These are phyloP conservation scores for Pantherophis vulpinus DNA, from an alignment of 2,797 vertebrate genomes.

Conservation along the genomic window DNA sequence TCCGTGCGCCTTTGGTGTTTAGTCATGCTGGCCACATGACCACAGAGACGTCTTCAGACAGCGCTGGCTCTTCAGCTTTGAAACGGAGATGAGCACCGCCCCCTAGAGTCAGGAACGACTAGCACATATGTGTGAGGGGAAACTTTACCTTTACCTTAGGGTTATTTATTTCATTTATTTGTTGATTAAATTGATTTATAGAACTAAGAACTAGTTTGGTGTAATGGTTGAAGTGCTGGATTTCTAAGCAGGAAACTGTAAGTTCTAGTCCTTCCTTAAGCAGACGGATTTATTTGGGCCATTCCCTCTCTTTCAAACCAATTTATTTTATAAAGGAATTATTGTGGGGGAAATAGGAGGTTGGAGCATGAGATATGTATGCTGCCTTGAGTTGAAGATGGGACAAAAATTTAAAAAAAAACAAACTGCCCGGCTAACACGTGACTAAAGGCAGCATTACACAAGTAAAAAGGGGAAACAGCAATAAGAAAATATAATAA, in stretches of 20 bases:
- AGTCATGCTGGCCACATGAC: too few species aligned
- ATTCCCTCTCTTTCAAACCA: background rate
- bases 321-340: background rate
- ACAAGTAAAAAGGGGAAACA: background rate
- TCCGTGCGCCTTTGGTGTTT: too few species aligned
- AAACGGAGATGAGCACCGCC: too few species aligned
- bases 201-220: background rate
- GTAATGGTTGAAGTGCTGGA: background rate
- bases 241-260: background rate
- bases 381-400: background rate
- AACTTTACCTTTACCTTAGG: too few species aligned
- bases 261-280: background rate
- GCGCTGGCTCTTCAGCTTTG: too few species aligned
- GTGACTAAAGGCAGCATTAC: background rate
- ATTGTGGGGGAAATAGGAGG: background rate
- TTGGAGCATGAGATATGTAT: background rate
- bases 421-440: background rate
- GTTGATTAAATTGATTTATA: background rate
- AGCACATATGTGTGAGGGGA: too few species aligned
- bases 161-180: background rate
- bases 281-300: background rate
- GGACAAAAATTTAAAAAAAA: background rate
- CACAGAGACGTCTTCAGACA: too few species aligned
- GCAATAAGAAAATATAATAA: background rate
- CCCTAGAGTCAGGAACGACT: too few species aligned